Evolutionary conservation across 2,888 invertebrate genomes (phyloP).

Genomic region (Sepioteuthis lessoniana): DNA sequence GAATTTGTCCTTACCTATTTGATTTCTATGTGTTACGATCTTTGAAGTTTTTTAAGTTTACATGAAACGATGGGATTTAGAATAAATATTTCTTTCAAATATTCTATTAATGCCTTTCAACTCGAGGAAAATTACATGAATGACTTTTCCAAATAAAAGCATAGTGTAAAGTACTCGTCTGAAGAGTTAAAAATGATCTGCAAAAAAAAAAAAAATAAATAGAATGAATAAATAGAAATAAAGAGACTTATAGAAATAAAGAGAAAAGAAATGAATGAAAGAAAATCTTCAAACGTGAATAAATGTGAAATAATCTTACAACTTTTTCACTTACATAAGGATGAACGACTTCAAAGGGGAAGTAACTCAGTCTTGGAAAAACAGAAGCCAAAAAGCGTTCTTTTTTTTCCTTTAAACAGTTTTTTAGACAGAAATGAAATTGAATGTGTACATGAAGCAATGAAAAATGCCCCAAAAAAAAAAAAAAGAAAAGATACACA

Average conservation of each 20-base stretch:
- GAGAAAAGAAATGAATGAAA: too few species aligned
- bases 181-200: not conserved
- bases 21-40: not conserved
- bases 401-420: not conserved
- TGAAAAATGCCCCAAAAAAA: too few species aligned
- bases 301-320: not conserved
- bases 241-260: not conserved
- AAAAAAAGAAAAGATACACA: too few species aligned
- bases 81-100: not conserved
- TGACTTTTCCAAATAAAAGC: not conserved
- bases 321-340: not conserved
- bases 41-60: not conserved
- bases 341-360: constrained; percentile 9
- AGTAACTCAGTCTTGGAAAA: not conserved
- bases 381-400: not conserved
- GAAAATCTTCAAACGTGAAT: not conserved
- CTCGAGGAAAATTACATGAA: not conserved
- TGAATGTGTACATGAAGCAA: not conserved
- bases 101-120: not conserved
- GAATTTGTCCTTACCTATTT: too few species aligned
- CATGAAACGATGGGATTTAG: not conserved
- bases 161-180: too few species aligned
- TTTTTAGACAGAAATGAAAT: not conserved
- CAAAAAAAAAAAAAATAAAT: not conserved
- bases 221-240: not conserved